Evolutionary conservation across 2,797 vertebrate genomes (phyloP).

Genomic region (Chiroxiphia lanceolata): DNA sequence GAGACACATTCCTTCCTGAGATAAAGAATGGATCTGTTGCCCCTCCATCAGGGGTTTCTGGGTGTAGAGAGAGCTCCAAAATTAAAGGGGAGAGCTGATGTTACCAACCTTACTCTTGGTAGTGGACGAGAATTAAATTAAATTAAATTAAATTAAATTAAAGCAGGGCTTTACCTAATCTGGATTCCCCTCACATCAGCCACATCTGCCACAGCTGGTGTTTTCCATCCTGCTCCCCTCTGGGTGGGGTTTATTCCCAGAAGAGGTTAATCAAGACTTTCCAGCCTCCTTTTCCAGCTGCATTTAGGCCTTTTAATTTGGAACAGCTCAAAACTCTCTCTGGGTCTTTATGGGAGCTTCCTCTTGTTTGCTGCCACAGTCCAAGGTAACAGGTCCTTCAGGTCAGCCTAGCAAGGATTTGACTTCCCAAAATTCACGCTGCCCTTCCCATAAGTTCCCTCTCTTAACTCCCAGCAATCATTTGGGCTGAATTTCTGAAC

Average conservation of each 20-base stretch:
- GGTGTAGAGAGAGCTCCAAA: neutral
- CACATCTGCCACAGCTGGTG: conserved; percentile 51
- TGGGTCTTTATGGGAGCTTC: neutral
- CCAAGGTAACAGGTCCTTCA: neutral
- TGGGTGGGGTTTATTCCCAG: conserved; percentile 56
- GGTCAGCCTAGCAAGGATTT: neutral
- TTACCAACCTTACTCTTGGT: neutral
- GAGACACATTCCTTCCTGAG: neutral
- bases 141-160: too few relatives aligned
- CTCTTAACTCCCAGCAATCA: neutral
- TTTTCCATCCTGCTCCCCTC: conserved; percentile 42
- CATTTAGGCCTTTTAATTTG: neutral
- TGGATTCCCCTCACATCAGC: neutral
- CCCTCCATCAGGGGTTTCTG: neutral
- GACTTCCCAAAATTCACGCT: neutral
- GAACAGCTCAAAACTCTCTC: neutral
- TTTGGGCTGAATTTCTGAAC: neutral
- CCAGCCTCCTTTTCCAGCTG: conserved; percentile 31
- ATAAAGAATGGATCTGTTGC: neutral
- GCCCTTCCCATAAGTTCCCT: neutral
- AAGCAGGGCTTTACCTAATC: conserved; percentile 37
- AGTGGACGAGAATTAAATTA: neutral
- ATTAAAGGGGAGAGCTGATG: neutral
- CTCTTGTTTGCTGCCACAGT: neutral
- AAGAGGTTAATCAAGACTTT: conserved; percentile 38